These are phyloP conservation scores for Phalacrocorax aristotelis DNA, from an alignment of 2,113 vertebrate genomes.

Conservation along the genomic window DNA sequence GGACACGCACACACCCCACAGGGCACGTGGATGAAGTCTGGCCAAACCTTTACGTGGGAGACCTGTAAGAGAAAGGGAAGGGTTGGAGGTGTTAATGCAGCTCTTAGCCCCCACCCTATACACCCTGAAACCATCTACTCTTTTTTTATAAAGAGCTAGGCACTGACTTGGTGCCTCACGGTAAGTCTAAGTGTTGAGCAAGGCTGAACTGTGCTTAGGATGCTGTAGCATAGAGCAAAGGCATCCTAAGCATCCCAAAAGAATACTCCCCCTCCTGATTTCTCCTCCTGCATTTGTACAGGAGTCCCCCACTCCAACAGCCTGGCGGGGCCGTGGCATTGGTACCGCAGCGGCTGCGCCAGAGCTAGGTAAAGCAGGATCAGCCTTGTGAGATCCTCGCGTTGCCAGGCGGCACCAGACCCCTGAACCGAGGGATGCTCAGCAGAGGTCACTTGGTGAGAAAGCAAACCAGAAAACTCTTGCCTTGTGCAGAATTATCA, in stretches of 20 bases:
- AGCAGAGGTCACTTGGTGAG: not conserved
- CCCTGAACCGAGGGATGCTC: not conserved
- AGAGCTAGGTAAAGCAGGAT: not conserved
- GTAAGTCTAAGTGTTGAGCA: not conserved
- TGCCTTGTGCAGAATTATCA: not conserved
- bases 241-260: not conserved
- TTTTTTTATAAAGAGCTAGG: not conserved
- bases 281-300: not conserved
- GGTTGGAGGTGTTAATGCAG: not conserved
- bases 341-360: not conserved
- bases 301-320: not conserved
- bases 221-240: not conserved
- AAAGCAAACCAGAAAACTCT: not conserved
- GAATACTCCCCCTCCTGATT: not conserved
- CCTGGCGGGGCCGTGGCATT: not conserved
- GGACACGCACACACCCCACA: slow-evolving; percentile 61
- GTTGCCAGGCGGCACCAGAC: not conserved
- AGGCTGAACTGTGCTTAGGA: not conserved
- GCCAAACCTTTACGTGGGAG: slow-evolving; percentile 91
- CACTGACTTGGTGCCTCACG: not conserved
- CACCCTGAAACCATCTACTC: not conserved
- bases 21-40: slow-evolving; percentile 87
- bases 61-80: slow-evolving; percentile 82
- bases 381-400: not conserved
- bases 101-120: not conserved